Evolutionary conservation across 2,888 invertebrate genomes (phyloP), one percentile per base, ranked within the genome.

Genomic region (Anthoptus insignis): DNA sequence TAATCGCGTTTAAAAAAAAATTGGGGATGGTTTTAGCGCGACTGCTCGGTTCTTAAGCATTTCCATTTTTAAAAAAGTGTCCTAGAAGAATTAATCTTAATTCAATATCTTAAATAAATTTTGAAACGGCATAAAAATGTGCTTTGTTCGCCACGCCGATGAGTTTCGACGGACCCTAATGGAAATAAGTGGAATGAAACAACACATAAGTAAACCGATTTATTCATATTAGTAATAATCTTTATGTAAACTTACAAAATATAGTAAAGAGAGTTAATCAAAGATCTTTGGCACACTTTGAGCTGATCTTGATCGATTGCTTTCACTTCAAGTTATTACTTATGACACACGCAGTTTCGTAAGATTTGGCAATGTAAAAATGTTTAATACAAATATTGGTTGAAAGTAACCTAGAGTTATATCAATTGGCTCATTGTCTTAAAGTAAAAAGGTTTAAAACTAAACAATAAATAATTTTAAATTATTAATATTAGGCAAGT

Each of bases 241-340:
- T 82, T 83, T 81, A 83, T 80, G 77, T 81, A 84, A 86, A 87
- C 83, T 89, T 88, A 87, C 81, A 88, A 88, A 89, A 87, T 86
- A 84, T 85, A 76, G 74, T 84, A 84, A 83, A 83, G 77, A 79
- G 74, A 79, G 73, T 77, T 72, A 75, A 78, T 81, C 74, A 72
- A 76, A 72, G 73, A 77, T 79, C 65, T 76, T 87, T 88, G 86
- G 83, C 88, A 86, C 83, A 80, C 66, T 68, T 80, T 84, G 85
- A 86, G 83, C 81, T 79, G 71, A 66, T 67, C 53, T 72, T 69
- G 69, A 42, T 65, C 71, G 65, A 73, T 74, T 74, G 71, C 67
- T 73, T 73, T 67, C 61, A 67, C 70, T 69, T 65, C 57, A 59
- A 52, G 58, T 66, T 68, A 16, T 39, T 64, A 65, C 66, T 59